These are phyloP conservation scores for Cydia strobilella DNA, from an alignment of 1,140 invertebrate species.

Conservation along the genomic window DNA sequence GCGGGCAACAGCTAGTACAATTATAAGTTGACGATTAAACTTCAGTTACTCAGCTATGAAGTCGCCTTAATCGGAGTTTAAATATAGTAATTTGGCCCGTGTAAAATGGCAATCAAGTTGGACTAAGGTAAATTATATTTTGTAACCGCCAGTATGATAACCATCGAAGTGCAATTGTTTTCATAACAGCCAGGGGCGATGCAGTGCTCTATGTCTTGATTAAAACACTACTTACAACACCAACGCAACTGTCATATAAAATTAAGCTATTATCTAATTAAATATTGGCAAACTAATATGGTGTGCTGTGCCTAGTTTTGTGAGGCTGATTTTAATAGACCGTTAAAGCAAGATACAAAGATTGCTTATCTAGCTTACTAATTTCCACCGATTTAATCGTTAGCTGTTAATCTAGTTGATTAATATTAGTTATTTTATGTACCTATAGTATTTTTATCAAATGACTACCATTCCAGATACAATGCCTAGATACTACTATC, in stretches of 20 bases:
- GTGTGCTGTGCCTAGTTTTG: background rate
- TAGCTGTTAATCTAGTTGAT: background rate
- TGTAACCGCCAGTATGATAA: constrained; percentile 16
- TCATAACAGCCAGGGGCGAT: constrained; percentile 23
- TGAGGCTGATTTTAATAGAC: background rate
- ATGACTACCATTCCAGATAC: background rate
- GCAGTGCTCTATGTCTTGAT: constrained; percentile 21
- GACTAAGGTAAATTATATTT: constrained; percentile 27
- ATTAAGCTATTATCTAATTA: constrained; percentile 11
- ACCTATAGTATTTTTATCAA: background rate
- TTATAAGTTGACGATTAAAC: background rate
- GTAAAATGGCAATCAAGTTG: background rate
- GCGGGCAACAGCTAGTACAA: too few relatives aligned
- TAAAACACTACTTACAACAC: constrained; percentile 19
- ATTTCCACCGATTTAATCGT: background rate
- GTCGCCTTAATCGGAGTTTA: constrained; percentile 13
- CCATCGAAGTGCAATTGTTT: constrained; percentile 29
- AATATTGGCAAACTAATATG: constrained; percentile 4
- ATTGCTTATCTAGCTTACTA: background rate
- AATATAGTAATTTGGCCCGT: constrained; percentile 11
- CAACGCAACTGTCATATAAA: constrained; percentile 11
- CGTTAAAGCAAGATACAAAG: background rate
- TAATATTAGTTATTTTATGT: too few relatives aligned
- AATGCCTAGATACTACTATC: background rate
- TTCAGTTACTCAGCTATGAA: background rate